Conservation (phyloP, 2,888 invertebrate genomes). For the Athalia rosae region DNA sequence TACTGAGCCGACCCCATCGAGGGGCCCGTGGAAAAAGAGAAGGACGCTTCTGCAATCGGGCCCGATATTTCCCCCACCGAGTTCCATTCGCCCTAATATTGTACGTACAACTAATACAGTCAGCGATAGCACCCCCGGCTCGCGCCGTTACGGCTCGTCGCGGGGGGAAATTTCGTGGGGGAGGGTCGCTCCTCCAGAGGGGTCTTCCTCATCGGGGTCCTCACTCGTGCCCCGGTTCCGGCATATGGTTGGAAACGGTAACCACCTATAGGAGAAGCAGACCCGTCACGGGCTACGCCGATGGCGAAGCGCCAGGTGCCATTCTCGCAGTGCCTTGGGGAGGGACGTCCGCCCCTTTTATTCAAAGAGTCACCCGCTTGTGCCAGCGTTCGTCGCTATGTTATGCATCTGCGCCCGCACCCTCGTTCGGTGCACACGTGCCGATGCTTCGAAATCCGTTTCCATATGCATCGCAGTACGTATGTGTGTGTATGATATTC, state of each 20-base stretch:
- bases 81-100: neutral
- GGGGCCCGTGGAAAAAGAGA: conserved; percentile 15
- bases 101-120: too few relatives aligned
- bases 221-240: conserved; percentile 32
- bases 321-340: conserved; percentile 39
- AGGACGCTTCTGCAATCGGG: conserved; percentile 14
- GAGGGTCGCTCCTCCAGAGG: conserved; percentile 34
- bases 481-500: neutral
- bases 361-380: conserved; percentile 38
- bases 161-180: conserved; percentile 39
- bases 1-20: conserved; percentile 27
- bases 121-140: conserved; percentile 13
- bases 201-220: conserved; percentile 35
- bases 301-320: conserved; percentile 34
- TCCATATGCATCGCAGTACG: neutral
- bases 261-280: neutral
- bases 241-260: conserved; percentile 13
- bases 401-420: conserved; percentile 42
- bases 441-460: conserved; percentile 26
- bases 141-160: conserved; percentile 31
- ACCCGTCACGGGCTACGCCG: conserved; percentile 8
- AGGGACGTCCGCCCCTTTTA: conserved; percentile 39
- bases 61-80: conserved; percentile 28
- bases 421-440: conserved; percentile 25
- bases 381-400: conserved; percentile 6